Evolutionary conservation across 2,888 invertebrate genomes (phyloP).

Genomic region (Macrosoma leucophasiata): DNA sequence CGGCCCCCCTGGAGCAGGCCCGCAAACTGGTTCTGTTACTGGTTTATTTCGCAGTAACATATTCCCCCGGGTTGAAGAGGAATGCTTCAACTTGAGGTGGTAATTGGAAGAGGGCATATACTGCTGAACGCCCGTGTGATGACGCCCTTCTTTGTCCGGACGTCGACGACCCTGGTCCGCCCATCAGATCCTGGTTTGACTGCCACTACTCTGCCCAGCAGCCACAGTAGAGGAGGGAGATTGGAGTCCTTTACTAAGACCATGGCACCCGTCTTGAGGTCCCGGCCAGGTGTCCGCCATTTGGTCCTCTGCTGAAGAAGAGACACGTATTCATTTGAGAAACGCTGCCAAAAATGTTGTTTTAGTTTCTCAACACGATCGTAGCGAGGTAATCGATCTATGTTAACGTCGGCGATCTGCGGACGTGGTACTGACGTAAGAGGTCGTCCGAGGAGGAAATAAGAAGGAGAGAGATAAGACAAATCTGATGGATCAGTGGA

Average conservation of each 20-base stretch:
- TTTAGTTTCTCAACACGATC: conserved; percentile 13
- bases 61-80: conserved; percentile 22
- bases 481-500: conserved; percentile 12
- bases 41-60: conserved; percentile 14
- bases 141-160: conserved; percentile 5
- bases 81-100: conserved; percentile 1
- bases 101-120: conserved; percentile 6
- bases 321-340: conserved; percentile 13
- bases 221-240: conserved; percentile 16
- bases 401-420: conserved; percentile 11
- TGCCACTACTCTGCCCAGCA: conserved; percentile 11
- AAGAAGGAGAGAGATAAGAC: conserved; percentile 13
- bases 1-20: too few species aligned
- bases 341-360: conserved; percentile 20
- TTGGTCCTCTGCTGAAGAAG: conserved; percentile 14
- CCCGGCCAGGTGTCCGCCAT: conserved; percentile 5
- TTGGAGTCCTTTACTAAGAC: conserved; percentile 12
- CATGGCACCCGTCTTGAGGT: conserved; percentile 6
- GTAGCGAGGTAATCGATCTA: conserved; percentile 12
- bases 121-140: conserved; percentile 4
- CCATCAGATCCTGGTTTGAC: conserved; percentile 13
- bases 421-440: conserved; percentile 18
- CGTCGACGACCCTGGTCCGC: conserved; percentile 9
- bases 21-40: too few species aligned
- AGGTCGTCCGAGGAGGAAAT: conserved; percentile 20